Conservation (phyloP, 2,113 vertebrate species). For the Rhabdornis inornatus region DNA sequence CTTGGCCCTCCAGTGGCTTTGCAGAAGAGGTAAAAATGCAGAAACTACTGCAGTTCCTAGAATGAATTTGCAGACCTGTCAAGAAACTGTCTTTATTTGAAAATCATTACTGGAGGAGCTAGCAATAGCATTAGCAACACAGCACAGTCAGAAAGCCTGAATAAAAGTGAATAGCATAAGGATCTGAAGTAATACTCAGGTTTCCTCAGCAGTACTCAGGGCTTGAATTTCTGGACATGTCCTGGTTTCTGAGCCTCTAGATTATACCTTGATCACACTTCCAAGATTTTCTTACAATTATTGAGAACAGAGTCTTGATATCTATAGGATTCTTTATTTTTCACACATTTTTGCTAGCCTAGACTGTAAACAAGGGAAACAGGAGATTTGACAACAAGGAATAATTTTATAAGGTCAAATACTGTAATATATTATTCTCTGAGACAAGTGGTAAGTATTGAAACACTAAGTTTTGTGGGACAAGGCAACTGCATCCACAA, state of each 20-base stretch:
- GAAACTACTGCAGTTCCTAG: not conserved
- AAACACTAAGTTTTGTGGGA: not conserved
- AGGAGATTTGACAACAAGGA: not conserved
- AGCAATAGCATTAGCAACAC: not conserved
- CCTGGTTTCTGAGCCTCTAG: not conserved
- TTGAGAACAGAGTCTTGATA: not conserved
- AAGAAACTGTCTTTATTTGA: not conserved
- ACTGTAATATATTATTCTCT: not conserved
- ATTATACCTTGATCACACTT: not conserved
- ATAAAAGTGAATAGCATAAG: not conserved
- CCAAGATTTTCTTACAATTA: not conserved
- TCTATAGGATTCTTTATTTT: not conserved
- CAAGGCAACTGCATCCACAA: not conserved
- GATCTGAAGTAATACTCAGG: not conserved
- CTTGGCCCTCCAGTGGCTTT: not conserved
- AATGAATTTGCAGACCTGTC: not conserved
- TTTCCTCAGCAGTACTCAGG: not conserved
- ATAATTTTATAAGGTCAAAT: not conserved
- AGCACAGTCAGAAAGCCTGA: not conserved
- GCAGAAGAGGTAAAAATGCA: not conserved
- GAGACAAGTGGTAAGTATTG: not conserved
- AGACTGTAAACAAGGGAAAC: not conserved
- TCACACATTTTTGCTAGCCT: not conserved
- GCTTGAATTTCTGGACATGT: not conserved
- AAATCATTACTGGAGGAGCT: not conserved